Conservation (phyloP, 2,113 vertebrate species). For the Oryzias javanicus region DNA sequence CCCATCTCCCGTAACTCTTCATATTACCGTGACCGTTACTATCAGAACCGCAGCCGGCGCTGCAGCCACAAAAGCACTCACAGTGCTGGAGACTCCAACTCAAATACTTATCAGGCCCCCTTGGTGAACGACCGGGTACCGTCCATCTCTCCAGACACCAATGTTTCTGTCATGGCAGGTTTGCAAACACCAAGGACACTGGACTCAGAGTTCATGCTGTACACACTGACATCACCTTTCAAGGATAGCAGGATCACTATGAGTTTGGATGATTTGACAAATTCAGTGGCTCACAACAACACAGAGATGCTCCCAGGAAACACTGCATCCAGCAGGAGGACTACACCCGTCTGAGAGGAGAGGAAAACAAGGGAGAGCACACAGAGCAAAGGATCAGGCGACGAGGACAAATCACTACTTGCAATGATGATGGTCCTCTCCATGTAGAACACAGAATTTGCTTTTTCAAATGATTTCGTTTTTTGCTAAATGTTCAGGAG, state of each 20-base stretch:
- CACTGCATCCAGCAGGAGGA: slow-evolving; percentile 58
- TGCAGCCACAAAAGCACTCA: slow-evolving; percentile 68
- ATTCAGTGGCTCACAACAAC: slow-evolving; percentile 25
- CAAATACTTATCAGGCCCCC: slow-evolving; percentile 42
- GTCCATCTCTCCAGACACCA: slow-evolving; percentile 40
- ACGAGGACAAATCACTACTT: background rate
- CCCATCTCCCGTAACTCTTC: slow-evolving; percentile 58
- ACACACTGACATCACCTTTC: slow-evolving; percentile 46
- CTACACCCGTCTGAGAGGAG: slow-evolving; percentile 66
- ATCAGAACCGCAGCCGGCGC: slow-evolving; percentile 55
- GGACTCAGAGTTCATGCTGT: slow-evolving; percentile 64
- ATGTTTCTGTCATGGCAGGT: slow-evolving; percentile 30
- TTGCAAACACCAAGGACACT: slow-evolving; percentile 24
- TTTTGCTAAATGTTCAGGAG: too few species aligned
- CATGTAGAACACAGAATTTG: background rate
- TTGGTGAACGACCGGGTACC: slow-evolving; percentile 43
- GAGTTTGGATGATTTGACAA: slow-evolving; percentile 30
- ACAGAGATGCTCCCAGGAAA: slow-evolving; percentile 52
- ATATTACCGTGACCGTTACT: slow-evolving; percentile 62
- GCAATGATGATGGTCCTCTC: background rate
- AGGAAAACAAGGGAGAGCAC: background rate
- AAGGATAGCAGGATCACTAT: slow-evolving; percentile 44
- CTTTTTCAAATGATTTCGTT: background rate
- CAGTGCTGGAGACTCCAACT: slow-evolving; percentile 34
- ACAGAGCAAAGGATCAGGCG: background rate